These are phyloP conservation scores for Zaprionus kolodkinae DNA, from an alignment of 1,140 invertebrate species.

Conservation along the genomic window DNA sequence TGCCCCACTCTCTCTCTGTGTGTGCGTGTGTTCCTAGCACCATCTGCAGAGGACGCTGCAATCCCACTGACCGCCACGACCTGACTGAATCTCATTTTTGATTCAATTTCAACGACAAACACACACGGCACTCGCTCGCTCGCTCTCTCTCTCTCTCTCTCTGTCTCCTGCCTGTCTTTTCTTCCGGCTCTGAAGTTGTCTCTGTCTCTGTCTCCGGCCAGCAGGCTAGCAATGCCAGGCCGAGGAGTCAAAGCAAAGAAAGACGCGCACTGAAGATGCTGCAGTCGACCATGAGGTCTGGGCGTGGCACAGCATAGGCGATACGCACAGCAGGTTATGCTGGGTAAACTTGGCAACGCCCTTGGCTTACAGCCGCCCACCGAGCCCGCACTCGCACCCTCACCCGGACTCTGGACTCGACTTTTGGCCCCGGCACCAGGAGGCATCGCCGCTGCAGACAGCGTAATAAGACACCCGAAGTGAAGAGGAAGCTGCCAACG, in stretches of 20 bases:
- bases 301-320: constrained; percentile 31
- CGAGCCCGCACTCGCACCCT: too few species aligned
- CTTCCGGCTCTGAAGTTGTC: background rate
- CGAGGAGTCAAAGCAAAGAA: constrained; percentile 32
- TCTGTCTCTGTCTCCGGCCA: background rate
- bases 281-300: constrained; percentile 11
- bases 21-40: background rate
- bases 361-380: background rate
- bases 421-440: constrained; percentile 18
- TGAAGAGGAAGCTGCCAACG: constrained; percentile 31
- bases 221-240: background rate
- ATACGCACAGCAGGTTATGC: constrained; percentile 47
- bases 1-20: constrained; percentile 5
- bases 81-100: constrained; percentile 58
- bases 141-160: background rate
- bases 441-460: constrained; percentile 8
- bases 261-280: constrained; percentile 39
- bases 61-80: constrained; percentile 25
- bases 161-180: background rate
- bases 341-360: constrained; percentile 62
- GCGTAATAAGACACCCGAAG: constrained; percentile 63
- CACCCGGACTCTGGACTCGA: background rate
- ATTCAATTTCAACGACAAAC: constrained; percentile 72
- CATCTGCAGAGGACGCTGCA: constrained; percentile 19
- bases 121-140: constrained; percentile 31